Base-by-base conservation (phyloP, 1,140 invertebrate genomes). In the Aphelenchoides avenae region DNA sequence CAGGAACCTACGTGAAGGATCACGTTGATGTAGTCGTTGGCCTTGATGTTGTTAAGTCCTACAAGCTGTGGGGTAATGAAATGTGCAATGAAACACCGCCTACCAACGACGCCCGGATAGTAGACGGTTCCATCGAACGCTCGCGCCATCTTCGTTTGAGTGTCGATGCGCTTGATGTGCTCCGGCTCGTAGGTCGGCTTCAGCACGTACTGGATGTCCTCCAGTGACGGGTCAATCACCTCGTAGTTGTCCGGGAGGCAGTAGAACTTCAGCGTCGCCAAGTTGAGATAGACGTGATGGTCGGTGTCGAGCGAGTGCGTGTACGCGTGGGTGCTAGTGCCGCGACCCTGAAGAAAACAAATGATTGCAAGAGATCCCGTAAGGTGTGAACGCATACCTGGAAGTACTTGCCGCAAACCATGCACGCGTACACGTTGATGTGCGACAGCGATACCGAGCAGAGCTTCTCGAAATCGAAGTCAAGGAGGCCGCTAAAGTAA, bases 381-480 rank as follows among this genome's bases (percentile, higher is more conserved):
- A 5, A 33, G 18, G 50, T 3, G 20, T 24, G 26, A 11, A 58
- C 18, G 61, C 68, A 74, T 83, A 85, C 86, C 83, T 87, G 95
- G 76, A 97, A 99, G 78, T 99, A 99, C 81, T 98, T 98, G 20
- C 95, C 95, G 80, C 95, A 99, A 1, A 99, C 91, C 30, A 99
- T 82, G 78, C 95, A 99, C n/a, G 93, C 94, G 80, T 99, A 99
- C 22, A 98, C 93, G 83, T 99, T 99, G 49, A 98, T 93, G 75
- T 95, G 86, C 0, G 92, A 96, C 37, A 99, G 78, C 2, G 93
- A 96, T 20, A 99, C 87, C 1, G 92, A 98, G 78, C 95, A 99
- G 3, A 99, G 80, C 79, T 99, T 99, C 78, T 99, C 95, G 84
- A 99, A 99, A 82, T 99, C 95, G 84, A 99, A 99, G 81, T 99